A percentile compares a stretch with the other conserved stretches of the same genome.
Conservation (phyloP, 2,113 vertebrate genomes). For the Gnathonemus longibarbis region DNA sequence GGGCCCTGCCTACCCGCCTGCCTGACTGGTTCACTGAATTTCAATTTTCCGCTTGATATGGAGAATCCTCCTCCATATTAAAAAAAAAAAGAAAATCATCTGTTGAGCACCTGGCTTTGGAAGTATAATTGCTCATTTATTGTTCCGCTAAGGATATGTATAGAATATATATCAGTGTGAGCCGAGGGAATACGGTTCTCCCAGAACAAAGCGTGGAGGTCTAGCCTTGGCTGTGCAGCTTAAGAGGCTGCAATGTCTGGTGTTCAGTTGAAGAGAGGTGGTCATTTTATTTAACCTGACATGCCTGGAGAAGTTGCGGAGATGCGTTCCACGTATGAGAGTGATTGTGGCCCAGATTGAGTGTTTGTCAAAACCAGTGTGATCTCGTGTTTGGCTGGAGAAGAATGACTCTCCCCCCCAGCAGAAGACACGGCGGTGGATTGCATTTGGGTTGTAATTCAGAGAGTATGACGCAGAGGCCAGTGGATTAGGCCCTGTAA, state of each 20-base stretch:
- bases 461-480: neutral
- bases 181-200: neutral
- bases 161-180: slow-evolving; percentile 7
- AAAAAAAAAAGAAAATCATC: slow-evolving; percentile 13
- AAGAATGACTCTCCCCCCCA: neutral
- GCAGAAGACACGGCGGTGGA: neutral
- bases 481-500: neutral
- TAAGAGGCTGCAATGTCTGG: neutral
- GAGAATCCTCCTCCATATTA: slow-evolving; percentile 27
- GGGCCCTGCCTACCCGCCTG: slow-evolving; percentile 4
- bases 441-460: neutral
- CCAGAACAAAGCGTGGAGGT: neutral
- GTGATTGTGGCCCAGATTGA: neutral
- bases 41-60: slow-evolving; percentile 25
- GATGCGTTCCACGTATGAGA: no score
- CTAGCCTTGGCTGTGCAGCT: neutral
- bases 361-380: neutral
- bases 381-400: neutral
- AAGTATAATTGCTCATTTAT: slow-evolving; percentile 12
- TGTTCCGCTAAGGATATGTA: neutral
- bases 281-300: neutral
- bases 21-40: slow-evolving; percentile 34
- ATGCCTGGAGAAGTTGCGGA: neutral
- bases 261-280: neutral
- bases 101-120: slow-evolving; percentile 28